These are phyloP conservation scores for Microtus agrestis DNA, from an alignment of 2,797 vertebrate species.

Conservation along the genomic window DNA sequence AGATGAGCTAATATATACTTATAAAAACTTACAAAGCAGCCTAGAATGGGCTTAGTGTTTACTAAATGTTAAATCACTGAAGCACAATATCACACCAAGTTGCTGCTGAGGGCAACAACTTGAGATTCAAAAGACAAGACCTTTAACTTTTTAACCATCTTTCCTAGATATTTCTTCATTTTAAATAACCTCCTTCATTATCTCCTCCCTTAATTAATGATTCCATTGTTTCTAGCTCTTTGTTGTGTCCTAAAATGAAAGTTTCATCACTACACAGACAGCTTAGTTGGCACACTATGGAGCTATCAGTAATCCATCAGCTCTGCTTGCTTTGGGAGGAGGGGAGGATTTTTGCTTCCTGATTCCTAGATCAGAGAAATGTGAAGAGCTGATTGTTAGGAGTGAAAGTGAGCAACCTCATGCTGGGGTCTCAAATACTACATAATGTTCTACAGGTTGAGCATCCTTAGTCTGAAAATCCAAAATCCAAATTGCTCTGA, in stretches of 20 bases:
- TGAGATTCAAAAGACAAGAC: neutral
- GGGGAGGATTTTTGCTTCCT: neutral
- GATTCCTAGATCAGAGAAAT: constrained; percentile 38
- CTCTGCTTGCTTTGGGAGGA: neutral
- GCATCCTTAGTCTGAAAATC: neutral
- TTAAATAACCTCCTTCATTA: neutral
- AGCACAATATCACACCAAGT: neutral
- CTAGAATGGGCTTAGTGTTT: neutral
- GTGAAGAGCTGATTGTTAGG: neutral
- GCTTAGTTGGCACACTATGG: neutral
- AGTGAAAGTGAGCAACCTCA: neutral
- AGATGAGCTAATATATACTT: neutral
- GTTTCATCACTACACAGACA: neutral
- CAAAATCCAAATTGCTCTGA: neutral
- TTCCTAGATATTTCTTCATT: neutral
- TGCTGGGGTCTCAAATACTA: neutral
- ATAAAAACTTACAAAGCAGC: neutral
- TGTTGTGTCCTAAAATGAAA: neutral
- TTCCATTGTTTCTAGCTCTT: neutral
- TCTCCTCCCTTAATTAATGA: neutral
- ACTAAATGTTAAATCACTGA: neutral
- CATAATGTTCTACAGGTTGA: neutral
- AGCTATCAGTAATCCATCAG: neutral
- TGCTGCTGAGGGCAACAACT: neutral
- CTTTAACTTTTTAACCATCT: neutral